Evolutionary conservation across 2,113 vertebrate species (phyloP).

Genomic region (Cnemophilus loriae): DNA sequence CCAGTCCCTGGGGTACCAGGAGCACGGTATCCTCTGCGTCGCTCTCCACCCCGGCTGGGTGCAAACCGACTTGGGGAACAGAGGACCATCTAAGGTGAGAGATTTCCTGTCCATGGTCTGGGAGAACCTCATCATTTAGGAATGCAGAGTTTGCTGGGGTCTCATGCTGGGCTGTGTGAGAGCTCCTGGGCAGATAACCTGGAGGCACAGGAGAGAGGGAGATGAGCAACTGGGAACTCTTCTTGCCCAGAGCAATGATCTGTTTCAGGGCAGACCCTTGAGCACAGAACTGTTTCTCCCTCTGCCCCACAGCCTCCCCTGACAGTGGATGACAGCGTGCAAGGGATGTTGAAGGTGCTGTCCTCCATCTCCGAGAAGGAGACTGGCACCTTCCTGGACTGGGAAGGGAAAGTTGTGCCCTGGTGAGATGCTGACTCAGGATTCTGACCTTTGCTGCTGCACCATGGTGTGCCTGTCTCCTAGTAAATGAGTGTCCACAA

Average conservation of each 20-base stretch:
- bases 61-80: not conserved
- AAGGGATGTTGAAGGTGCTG: conserved; percentile 49
- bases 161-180: not conserved
- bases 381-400: conserved; percentile 31
- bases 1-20: not conserved
- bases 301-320: not conserved
- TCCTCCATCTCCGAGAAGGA: conserved; percentile 47
- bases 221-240: not conserved
- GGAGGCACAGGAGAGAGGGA: not conserved
- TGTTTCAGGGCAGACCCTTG: not conserved
- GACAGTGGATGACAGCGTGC: not conserved
- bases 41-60: conserved; percentile 25
- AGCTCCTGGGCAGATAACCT: not conserved
- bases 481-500: not conserved
- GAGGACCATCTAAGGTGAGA: not conserved
- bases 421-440: not conserved
- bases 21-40: not conserved
- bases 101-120: not conserved
- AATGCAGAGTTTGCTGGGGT: not conserved
- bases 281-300: not conserved
- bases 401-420: conserved; percentile 34
- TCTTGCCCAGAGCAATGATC: not conserved
- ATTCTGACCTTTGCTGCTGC: not conserved
- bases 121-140: not conserved
- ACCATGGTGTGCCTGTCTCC: not conserved